Evolutionary conservation across 2,797 vertebrate genomes (phyloP).

Genomic region (Carcharodon carcharias): DNA sequence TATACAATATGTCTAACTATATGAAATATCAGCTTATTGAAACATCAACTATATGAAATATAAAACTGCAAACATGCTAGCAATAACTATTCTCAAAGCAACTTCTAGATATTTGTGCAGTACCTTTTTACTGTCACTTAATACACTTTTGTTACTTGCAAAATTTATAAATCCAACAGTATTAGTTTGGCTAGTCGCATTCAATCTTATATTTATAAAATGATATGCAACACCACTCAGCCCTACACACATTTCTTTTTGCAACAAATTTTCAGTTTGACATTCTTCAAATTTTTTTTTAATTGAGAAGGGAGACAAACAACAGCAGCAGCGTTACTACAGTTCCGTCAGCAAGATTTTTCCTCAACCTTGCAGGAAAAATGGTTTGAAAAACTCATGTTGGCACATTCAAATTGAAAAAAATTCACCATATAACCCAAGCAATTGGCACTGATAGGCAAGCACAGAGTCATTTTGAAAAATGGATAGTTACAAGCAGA

Average conservation of each 20-base stretch:
- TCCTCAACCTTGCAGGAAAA: neutral
- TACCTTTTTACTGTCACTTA: neutral
- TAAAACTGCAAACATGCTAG: neutral
- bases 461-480: neutral
- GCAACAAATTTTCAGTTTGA: neutral
- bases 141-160: neutral
- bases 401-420: neutral
- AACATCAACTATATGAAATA: neutral
- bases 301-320: neutral
- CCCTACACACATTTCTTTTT: neutral
- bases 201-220: neutral
- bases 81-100: neutral
- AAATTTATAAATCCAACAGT: neutral
- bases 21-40: neutral
- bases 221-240: neutral
- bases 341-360: neutral
- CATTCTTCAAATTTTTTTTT: neutral
- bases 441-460: neutral
- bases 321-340: no score
- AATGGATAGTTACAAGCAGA: neutral
- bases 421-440: neutral
- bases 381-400: neutral
- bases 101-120: neutral
- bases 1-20: neutral
- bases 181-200: neutral